phyloP scores from a whole-genome alignment of 2,888 invertebrate genomes.

The Gonocerus acuteangulatus region DNA sequence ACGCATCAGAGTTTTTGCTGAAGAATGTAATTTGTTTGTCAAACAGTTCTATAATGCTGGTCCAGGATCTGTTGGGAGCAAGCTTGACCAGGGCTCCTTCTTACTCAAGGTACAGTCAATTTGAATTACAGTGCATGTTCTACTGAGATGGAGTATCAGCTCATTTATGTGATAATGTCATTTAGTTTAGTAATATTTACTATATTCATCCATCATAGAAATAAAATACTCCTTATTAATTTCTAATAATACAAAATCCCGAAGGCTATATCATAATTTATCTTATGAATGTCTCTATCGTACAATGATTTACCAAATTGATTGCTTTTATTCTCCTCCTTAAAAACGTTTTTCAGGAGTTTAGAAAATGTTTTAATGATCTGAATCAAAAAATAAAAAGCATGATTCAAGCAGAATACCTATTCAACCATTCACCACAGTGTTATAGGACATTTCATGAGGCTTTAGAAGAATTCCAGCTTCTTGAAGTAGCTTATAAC shows the following conservation, averaged over 20 bases:
- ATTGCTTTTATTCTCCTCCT: no score
- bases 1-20: conserved; percentile 63
- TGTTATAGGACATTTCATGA: conserved; percentile 69
- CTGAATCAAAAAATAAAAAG: conserved; percentile 58
- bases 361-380: conserved; percentile 55
- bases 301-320: no score
- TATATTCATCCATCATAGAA: no score
- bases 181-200: no score
- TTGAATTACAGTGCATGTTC: neutral
- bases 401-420: conserved; percentile 65
- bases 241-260: no score
- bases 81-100: conserved; percentile 72
- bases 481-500: conserved; percentile 65
- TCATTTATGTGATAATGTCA: neutral
- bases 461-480: conserved; percentile 55
- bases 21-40: conserved; percentile 53
- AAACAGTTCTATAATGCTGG: conserved; percentile 63
- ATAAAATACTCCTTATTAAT: no score
- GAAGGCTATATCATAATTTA: no score
- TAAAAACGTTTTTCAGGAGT: conserved; percentile 57
- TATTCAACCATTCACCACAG: conserved; percentile 79
- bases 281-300: no score
- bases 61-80: conserved; percentile 68
- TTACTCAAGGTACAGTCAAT: conserved; percentile 44
- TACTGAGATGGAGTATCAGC: no score